phyloP scores from a whole-genome alignment of 2,797 vertebrate genomes.

The Darevskia mixta region DNA sequence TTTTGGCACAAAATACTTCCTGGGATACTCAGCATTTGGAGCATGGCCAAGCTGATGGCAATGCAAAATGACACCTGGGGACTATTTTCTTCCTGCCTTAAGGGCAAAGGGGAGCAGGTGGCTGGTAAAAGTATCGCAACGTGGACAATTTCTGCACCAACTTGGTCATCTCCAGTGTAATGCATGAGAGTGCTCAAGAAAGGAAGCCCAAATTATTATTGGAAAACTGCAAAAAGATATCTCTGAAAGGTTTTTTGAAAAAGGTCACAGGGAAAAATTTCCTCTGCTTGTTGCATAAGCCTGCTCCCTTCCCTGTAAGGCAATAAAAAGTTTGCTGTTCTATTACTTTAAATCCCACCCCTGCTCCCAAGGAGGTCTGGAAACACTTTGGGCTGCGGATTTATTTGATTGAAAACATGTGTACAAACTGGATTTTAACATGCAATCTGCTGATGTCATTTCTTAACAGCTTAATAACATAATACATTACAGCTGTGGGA shows the following conservation, averaged over 20 bases:
- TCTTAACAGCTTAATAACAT: conserved; percentile 49
- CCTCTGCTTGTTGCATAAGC: not conserved
- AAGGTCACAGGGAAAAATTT: not conserved
- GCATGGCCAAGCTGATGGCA: conserved; percentile 37
- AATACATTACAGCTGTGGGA: conserved; percentile 53
- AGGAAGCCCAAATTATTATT: not conserved
- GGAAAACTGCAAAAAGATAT: conserved; percentile 6
- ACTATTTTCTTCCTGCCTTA: conserved; percentile 34
- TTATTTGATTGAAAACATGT: conserved; percentile 23
- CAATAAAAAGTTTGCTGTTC: not conserved
- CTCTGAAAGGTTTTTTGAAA: not conserved
- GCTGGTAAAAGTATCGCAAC: not conserved
- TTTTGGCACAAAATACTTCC: not conserved
- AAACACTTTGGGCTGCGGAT: not conserved
- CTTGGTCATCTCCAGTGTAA: not conserved
- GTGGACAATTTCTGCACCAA: not conserved
- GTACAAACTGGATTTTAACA: conserved; percentile 59
- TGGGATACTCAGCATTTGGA: not conserved
- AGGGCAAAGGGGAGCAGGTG: not conserved
- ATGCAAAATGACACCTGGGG: conserved; percentile 11
- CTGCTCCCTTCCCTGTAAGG: not conserved
- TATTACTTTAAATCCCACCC: conserved; percentile 8
- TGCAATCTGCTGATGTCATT: conserved; percentile 48
- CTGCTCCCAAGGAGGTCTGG: conserved; percentile 7
- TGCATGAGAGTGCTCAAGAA: not conserved